Conservation (phyloP, 1,140 invertebrate genomes). For the Philotrypesis tridentata region DNA sequence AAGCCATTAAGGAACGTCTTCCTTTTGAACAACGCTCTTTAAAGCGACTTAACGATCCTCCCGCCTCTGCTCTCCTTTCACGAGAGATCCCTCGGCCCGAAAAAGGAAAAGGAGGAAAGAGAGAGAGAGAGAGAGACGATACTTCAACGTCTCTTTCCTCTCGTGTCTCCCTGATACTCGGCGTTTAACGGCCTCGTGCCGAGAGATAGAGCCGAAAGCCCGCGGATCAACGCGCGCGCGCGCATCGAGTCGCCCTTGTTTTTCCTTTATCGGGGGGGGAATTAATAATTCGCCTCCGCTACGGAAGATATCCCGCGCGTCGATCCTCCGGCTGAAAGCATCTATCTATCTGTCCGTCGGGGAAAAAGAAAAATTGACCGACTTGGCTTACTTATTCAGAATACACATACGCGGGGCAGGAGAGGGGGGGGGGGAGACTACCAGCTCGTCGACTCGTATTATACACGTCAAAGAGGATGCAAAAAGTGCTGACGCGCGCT, state of each 20-base stretch:
- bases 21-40: slow-evolving; percentile 44
- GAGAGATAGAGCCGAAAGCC: not conserved
- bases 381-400: not conserved
- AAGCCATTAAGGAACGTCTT: slow-evolving; percentile 41
- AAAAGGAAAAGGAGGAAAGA: not conserved
- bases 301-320: not conserved
- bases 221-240: not conserved
- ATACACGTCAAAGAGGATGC: not conserved
- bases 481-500: slow-evolving; percentile 29
- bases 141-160: not conserved
- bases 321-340: too few species aligned
- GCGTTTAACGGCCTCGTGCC: slow-evolving; percentile 13
- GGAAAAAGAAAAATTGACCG: not conserved
- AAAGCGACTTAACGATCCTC: slow-evolving; percentile 43
- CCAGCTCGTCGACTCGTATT: not conserved
- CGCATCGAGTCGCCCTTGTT: not conserved
- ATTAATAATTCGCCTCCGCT: not conserved
- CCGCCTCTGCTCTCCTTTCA: not conserved
- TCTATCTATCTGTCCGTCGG: too few species aligned
- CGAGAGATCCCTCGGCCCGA: not conserved
- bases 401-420: not conserved
- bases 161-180: slow-evolving; percentile 22
- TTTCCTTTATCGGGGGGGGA: not conserved
- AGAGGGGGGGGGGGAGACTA: too few species aligned
- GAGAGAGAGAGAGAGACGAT: not conserved